Evolutionary conservation across 64 coral and sea anemone genomes (phyloP).

Genomic region (Stylophora pistillata): DNA sequence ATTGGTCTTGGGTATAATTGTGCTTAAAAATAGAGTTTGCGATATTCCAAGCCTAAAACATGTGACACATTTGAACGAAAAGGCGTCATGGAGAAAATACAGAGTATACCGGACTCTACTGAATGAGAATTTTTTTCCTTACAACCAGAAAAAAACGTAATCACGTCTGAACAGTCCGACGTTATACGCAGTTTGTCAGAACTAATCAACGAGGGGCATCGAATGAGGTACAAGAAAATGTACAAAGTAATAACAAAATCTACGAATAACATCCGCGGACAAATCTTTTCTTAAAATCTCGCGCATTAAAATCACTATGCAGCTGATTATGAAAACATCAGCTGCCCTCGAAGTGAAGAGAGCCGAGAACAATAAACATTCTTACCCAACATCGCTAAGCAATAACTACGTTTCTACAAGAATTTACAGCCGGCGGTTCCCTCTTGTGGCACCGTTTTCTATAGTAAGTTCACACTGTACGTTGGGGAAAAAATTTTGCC

Average conservation of each 20-base stretch:
- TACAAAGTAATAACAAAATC: not conserved
- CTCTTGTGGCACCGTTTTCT: not conserved
- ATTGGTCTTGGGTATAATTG: not conserved
- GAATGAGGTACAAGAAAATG: not conserved
- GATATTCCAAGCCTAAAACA: not conserved
- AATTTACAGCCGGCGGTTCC: not conserved
- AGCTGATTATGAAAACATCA: not conserved
- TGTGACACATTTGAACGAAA: not conserved
- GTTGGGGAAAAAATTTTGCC: not conserved
- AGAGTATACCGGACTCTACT: too few relatives aligned
- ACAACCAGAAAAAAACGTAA: too few relatives aligned
- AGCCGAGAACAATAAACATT: conserved; percentile 15
- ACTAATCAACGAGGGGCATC: too few relatives aligned
- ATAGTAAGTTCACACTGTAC: not conserved
- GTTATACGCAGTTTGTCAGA: too few relatives aligned
- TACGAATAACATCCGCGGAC: not conserved
- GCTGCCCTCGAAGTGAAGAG: not conserved
- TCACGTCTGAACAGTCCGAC: too few relatives aligned
- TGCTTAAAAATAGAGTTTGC: not conserved
- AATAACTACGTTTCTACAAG: conserved; percentile 2
- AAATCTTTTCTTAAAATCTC: not conserved
- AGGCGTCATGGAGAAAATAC: too few relatives aligned
- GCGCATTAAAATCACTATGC: not conserved
- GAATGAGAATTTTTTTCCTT: too few relatives aligned
- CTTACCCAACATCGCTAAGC: conserved; percentile 26